Conservation (phyloP, 1,140 invertebrate genomes). For the Meloidogyne floridensis region DNA sequence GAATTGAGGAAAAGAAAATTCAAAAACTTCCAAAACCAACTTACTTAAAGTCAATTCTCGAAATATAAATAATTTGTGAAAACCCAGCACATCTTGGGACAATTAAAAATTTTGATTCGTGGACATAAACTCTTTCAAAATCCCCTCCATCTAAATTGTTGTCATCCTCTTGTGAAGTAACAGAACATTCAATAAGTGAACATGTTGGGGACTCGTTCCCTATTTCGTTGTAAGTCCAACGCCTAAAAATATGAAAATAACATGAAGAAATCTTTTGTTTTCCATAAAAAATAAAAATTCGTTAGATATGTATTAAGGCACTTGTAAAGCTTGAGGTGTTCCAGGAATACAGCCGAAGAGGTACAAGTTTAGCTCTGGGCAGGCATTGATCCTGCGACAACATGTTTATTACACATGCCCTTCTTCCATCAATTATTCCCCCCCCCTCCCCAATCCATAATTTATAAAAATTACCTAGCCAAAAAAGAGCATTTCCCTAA, state of each 20-base stretch:
- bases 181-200: conserved; percentile 17
- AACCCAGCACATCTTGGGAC: conserved; percentile 10
- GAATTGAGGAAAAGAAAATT: background rate
- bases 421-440: no score
- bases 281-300: background rate
- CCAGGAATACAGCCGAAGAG: no score
- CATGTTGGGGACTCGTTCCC: background rate
- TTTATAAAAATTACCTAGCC: conserved; percentile 20
- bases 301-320: no score
- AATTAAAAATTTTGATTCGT: conserved; percentile 28
- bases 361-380: no score
- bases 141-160: background rate
- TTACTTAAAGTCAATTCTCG: conserved; percentile 23
- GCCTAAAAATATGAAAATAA: background rate
- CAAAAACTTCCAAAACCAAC: background rate
- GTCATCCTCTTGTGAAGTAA: background rate
- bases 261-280: no score
- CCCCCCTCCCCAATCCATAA: background rate
- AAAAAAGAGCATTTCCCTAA: conserved; percentile 7
- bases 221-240: conserved; percentile 26
- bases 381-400: no score
- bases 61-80: conserved; percentile 27
- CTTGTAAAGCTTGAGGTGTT: no score
- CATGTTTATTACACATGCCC: no score
- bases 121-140: conserved; percentile 7